Percentiles rank a stretch among this genome's conserved stretches.
Conservation (phyloP, 2,797 vertebrate genomes). For the Apodemus agrarius region DNA sequence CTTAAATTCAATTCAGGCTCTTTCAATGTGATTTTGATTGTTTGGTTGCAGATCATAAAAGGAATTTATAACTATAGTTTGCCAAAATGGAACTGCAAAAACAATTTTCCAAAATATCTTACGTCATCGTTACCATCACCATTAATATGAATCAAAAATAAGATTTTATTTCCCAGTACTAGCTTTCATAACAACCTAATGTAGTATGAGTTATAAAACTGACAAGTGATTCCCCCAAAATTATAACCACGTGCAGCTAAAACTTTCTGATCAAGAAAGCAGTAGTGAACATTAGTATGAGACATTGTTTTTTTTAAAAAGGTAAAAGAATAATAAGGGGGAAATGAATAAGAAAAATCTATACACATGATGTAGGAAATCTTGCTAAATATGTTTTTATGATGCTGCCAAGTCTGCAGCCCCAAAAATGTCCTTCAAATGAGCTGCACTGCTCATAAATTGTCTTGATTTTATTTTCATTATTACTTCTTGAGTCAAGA, state of each 20-base stretch:
- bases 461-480: not conserved
- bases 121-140: not conserved
- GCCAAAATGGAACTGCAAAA: conserved; percentile 14
- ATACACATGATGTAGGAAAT: not conserved
- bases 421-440: not conserved
- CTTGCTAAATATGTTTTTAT: not conserved
- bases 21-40: not conserved
- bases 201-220: conserved; percentile 59
- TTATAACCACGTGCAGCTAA: not conserved
- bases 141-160: conserved; percentile 72
- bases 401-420: accelerated
- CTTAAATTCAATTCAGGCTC: not conserved
- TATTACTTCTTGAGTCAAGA: not conserved
- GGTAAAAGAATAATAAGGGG: not conserved
- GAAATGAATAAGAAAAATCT: not conserved
- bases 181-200: conserved; percentile 54
- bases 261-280: not conserved
- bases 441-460: accelerated
- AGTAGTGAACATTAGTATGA: not conserved
- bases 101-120: not conserved
- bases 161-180: conserved; percentile 50
- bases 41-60: not conserved
- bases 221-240: conserved; percentile 12
- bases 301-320: not conserved
- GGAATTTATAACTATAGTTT: not conserved